Evolutionary conservation across 2,797 vertebrate genomes (phyloP), one percentile per base, ranked within the genome.

Genomic region (Phoxinus dragarum): DNA sequence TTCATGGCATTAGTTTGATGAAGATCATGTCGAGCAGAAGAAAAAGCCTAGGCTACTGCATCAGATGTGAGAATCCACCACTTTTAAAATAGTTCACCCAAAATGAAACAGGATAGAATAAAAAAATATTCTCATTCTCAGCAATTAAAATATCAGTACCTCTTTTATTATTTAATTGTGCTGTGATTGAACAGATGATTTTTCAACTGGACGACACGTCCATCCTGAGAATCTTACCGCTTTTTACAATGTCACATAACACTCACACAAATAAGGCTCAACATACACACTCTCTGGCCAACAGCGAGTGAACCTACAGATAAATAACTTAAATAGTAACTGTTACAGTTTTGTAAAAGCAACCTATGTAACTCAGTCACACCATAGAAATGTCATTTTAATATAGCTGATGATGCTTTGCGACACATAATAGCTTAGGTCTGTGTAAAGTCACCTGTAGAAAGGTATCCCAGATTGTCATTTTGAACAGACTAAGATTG

Each of bases 401-500:
- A 59, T 38, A 56, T 27, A 42, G 64, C 21, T 81, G n/a, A 52
- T 59, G 47, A 80, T 36, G 23, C 64, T 82, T 82, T 82, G 61
- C 80, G 54, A 69, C 72, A 77, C 21, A 56, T 38, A 61, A 75
- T 85, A 85, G 69, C 68, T 68, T 71, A 82, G 27, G 23, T 72
- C 72, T 40, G n/a, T 10, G 44, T 83, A 38, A 75, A 84, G 73
- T 56, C 38, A 54, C 10, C 27, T 78, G 61, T 67, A 74, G 87
- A 83, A 89, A 88, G 85, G 89, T 88, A 84, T 90, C 47, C 71
- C 78, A 81, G 91, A 91, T 92, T 94, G 91, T 94, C 91, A 21
- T 86, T 80, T 80, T 34, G 66, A 67, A 80, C 80, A 38, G 31
- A 79, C 23, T 54, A 3, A 67, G 38, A 19, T 67, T 76, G 42